Percentiles rank a stretch among this genome's conserved stretches.
phyloP scores from a whole-genome alignment of 2,113 vertebrate genomes.

The Podarcis muralis region DNA sequence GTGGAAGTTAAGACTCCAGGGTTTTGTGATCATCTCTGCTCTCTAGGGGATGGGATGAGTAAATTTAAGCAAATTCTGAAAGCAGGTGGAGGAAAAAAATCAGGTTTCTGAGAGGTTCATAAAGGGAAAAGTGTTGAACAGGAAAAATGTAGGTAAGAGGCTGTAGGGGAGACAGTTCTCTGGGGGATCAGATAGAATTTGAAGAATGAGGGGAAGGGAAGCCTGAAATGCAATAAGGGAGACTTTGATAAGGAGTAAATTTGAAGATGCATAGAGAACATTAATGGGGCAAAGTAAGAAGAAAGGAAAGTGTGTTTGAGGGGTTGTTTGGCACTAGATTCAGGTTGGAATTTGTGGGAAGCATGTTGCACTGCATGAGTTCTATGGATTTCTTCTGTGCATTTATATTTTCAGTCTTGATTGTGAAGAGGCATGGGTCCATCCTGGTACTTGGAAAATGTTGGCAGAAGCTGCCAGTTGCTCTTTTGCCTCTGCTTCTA shows the following conservation, averaged over 20 bases:
- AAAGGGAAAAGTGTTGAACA: too few relatives aligned
- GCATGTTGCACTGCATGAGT: not conserved
- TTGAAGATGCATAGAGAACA: not conserved
- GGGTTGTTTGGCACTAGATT: not conserved
- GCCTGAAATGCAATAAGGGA: too few relatives aligned
- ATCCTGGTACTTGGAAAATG: not conserved
- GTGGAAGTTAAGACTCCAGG: not conserved
- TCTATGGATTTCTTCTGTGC: not conserved
- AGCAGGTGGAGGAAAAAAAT: not conserved
- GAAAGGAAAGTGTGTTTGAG: slow-evolving; percentile 11
- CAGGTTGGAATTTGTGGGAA: slow-evolving; percentile 42
- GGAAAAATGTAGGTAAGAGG: not conserved
- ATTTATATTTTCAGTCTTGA: not conserved
- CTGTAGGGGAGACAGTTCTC: not conserved
- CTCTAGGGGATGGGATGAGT: not conserved
- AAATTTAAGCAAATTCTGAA: not conserved
- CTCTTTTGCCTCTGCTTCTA: not conserved
- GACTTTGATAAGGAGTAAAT: not conserved
- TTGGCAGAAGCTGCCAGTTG: not conserved
- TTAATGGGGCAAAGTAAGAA: not conserved
- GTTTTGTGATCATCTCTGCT: not conserved
- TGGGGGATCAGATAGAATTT: not conserved
- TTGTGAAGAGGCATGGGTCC: not conserved
- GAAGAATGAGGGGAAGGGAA: not conserved
- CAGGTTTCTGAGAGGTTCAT: not conserved